A percentile compares a stretch with the other conserved stretches of the same genome.
Evolutionary conservation across 2,797 vertebrate genomes (phyloP).

Genomic region (Thripadectes ignobilis): DNA sequence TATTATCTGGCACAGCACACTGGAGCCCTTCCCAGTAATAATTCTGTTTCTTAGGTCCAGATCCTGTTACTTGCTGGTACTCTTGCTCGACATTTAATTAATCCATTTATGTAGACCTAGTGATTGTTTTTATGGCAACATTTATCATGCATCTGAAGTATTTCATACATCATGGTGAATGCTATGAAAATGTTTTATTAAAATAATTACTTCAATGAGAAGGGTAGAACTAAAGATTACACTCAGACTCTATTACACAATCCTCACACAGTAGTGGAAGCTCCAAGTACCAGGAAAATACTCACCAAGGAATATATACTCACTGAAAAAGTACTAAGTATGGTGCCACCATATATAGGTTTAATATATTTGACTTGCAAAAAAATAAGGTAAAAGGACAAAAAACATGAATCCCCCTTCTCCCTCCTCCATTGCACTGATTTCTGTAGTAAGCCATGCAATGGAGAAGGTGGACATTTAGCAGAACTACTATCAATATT

Average conservation of each 20-base stretch:
- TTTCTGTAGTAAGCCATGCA: neutral
- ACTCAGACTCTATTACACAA: neutral
- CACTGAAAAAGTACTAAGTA: neutral
- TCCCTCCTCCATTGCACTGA: neutral
- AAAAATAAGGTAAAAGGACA: neutral
- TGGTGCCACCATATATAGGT: neutral
- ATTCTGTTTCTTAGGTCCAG: neutral
- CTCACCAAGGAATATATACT: neutral
- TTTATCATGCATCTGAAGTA: neutral
- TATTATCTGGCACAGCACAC: neutral
- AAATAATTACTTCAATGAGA: neutral
- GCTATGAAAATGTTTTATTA: neutral
- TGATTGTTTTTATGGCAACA: neutral
- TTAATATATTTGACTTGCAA: neutral
- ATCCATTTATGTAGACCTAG: neutral
- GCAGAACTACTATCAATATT: neutral
- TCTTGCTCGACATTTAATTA: neutral
- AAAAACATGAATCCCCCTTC: neutral
- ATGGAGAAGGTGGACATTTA: neutral
- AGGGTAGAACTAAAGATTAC: neutral
- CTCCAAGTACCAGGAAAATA: neutral
- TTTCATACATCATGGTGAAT: neutral
- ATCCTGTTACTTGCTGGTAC: neutral
- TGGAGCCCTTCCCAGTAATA: neutral
- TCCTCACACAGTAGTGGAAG: neutral